Evolutionary conservation across 2,797 vertebrate species (phyloP).

Genomic region (Molossus molossus): DNA sequence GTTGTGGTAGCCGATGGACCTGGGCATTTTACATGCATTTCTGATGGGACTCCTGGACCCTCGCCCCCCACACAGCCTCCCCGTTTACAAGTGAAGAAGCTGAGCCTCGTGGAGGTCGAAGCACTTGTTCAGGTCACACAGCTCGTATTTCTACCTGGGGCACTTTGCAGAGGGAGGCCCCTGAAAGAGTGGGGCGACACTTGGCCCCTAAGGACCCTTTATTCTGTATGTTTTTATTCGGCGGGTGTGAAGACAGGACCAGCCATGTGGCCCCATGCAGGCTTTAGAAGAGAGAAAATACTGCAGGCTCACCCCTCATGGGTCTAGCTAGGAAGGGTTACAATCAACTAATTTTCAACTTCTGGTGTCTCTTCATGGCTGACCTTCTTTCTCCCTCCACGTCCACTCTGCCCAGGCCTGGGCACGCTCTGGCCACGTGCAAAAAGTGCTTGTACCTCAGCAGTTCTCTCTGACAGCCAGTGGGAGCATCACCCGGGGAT

Average conservation of each 20-base stretch:
- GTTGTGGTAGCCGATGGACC: background rate
- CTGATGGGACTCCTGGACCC: background rate
- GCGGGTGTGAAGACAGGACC: background rate
- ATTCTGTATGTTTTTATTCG: background rate
- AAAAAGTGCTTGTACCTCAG: no score
- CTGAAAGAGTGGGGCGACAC: background rate
- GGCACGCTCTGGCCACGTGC: background rate
- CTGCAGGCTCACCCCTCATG: background rate
- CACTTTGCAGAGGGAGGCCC: background rate
- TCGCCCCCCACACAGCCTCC: accelerated
- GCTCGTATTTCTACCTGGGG: background rate
- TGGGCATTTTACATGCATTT: background rate
- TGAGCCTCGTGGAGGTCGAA: background rate
- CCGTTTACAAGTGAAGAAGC: background rate
- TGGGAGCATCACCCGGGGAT: background rate
- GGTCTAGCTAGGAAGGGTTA: background rate
- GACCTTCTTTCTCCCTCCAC: background rate
- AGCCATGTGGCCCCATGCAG: background rate
- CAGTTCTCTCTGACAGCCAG: background rate
- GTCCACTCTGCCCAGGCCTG: background rate
- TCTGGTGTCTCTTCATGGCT: background rate
- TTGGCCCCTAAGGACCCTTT: background rate
- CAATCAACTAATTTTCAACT: background rate
- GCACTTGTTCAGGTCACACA: no score
- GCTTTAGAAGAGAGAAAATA: background rate